A percentile compares a stretch with the other conserved stretches of the same genome.
phyloP scores from a whole-genome alignment of 2,113 vertebrate genomes.

The Myiozetetes cayanensis region DNA sequence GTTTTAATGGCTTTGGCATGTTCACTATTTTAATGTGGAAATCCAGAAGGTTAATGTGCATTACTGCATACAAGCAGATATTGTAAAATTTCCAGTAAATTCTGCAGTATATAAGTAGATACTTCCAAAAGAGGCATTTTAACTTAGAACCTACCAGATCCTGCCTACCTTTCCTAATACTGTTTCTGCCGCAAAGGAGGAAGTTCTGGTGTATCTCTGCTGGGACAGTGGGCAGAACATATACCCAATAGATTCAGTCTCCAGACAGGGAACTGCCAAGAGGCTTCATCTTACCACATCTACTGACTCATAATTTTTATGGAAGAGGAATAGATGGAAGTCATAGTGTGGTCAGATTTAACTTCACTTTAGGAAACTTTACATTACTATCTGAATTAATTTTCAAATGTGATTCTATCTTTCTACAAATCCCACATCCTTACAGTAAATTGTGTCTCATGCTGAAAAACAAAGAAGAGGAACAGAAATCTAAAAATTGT shows the following conservation, averaged over 20 bases:
- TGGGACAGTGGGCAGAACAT: neutral
- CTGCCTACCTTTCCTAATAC: neutral
- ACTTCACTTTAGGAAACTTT: neutral
- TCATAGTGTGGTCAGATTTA: neutral
- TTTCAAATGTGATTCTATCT: neutral
- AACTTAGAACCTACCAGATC: neutral
- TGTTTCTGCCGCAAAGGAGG: neutral
- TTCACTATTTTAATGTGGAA: neutral
- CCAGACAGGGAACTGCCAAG: neutral
- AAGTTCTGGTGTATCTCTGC: neutral
- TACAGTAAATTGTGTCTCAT: neutral
- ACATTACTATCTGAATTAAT: neutral
- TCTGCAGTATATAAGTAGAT: neutral
- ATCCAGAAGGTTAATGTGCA: neutral
- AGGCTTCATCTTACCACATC: neutral
- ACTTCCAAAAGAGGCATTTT: neutral
- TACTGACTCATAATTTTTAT: rapidly evolving
- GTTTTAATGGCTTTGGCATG: neutral
- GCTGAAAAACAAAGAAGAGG: neutral
- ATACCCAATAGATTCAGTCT: neutral
- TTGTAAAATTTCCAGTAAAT: neutral
- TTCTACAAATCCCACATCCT: neutral
- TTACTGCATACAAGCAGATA: neutral
- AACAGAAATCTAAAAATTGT: neutral
- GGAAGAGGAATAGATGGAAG: neutral